Percentiles rank a stretch among this genome's conserved stretches.
These are phyloP conservation scores for Venturia canescens DNA, from an alignment of 1,140 invertebrate species.

Conservation along the genomic window DNA sequence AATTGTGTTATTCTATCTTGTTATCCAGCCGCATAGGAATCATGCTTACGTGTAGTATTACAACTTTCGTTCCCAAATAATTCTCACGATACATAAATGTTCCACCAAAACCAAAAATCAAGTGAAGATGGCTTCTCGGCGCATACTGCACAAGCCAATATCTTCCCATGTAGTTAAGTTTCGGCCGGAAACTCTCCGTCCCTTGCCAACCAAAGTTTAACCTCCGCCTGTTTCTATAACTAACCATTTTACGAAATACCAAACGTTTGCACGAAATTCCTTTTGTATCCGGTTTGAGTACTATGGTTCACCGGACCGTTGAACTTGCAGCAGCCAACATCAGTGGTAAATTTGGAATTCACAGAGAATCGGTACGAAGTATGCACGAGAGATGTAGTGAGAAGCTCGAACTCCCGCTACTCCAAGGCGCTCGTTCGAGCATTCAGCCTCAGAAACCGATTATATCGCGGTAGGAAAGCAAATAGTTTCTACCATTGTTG, in stretches of 20 bases:
- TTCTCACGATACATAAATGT: background rate
- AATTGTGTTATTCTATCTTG: no score
- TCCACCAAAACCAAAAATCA: background rate
- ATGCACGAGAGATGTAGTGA: background rate
- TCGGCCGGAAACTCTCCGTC: background rate
- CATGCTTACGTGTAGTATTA: no score
- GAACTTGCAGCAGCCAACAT: constrained; percentile 7
- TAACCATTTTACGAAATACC: constrained; percentile 6
- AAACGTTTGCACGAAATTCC: constrained; percentile 9
- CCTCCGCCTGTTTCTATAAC: constrained; percentile 6
- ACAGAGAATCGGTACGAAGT: constrained; percentile 1
- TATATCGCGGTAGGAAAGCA: background rate
- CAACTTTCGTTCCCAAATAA: background rate
- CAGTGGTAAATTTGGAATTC: constrained; percentile 1
- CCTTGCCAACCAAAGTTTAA: background rate
- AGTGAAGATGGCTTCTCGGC: background rate
- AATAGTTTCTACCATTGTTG: constrained; percentile 21
- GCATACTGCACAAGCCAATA: background rate
- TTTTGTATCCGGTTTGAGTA: background rate
- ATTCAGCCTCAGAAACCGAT: constrained; percentile 10
- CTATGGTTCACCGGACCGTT: constrained; percentile 3
- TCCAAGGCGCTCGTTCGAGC: constrained; percentile 4
- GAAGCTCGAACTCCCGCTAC: background rate
- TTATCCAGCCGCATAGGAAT: no score
- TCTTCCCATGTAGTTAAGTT: background rate